phyloP scores from a whole-genome alignment of 2,888 invertebrate genomes.

The Pachycephus smyrnensis region DNA sequence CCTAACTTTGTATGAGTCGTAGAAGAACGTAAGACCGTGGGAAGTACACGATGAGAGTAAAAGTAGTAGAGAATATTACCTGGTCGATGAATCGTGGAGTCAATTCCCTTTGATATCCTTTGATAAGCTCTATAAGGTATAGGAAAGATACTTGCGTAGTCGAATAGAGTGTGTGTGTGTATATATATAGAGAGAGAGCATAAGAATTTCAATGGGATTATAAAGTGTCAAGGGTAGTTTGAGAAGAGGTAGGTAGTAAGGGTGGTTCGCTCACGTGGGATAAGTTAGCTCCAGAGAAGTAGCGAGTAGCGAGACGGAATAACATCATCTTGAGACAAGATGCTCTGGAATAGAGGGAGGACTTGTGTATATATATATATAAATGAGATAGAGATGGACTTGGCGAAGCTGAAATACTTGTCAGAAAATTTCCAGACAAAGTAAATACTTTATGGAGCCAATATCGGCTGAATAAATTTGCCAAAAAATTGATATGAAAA shows the following conservation, averaged over 20 bases:
- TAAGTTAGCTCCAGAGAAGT: not conserved
- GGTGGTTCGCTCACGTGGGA: constrained; percentile 1
- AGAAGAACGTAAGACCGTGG: not conserved
- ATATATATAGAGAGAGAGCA: not conserved
- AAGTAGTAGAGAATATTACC: not conserved
- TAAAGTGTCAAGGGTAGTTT: constrained; percentile 1
- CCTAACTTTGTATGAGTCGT: not conserved
- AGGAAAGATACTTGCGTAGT: not conserved
- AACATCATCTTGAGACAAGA: constrained; percentile 4
- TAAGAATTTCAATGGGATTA: not conserved
- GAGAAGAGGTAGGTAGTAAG: not conserved
- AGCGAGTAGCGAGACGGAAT: constrained; percentile 6
- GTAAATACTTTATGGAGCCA: constrained; percentile 19
- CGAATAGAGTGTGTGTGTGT: not conserved
- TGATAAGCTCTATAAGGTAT: not conserved
- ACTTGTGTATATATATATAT: not conserved
- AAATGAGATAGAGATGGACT: constrained; percentile 3
- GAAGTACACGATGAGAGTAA: not conserved
- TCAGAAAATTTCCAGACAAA: constrained; percentile 16
- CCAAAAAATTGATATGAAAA: constrained; percentile 19
- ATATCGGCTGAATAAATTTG: constrained; percentile 17
- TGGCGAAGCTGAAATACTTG: constrained; percentile 9
- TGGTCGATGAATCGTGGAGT: not conserved
- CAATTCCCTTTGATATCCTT: not conserved
- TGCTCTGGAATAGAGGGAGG: not conserved